Base-by-base conservation (phyloP, 1,140 invertebrate species). In the Antheraea mylitta region DNA sequence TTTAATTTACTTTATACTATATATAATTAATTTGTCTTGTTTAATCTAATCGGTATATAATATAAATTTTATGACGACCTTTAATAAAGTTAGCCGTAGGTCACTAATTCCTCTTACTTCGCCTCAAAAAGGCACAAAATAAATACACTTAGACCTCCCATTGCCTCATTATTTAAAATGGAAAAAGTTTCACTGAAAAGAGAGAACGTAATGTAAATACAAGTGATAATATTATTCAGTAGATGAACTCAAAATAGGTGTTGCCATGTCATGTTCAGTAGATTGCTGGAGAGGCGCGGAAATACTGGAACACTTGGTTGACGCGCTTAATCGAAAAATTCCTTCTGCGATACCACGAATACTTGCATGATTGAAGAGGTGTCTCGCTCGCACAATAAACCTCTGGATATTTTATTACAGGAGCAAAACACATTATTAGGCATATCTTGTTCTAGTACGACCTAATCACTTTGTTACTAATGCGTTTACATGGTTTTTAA, bases 341-440 rank as follows among this genome's bases (percentile, higher is more conserved):
- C 45, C 45, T 53, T n/a, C 11, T 11, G 45, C 45, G 45, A 53
- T 16, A n/a, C 45, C 45, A 53, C 16, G 45, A 53, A 53, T 53
- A 10, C 45, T 53, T 53, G 45, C 45, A 53, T 53, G 45, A 53
- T 53, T 53, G 45, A 53, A 53, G 45, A 53, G 45, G 16, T 53
- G 16, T 53, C 10, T 16, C 45, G 45, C 6, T 53, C 16, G 7
- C 45, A 53, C 45, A 53, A 53, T 53, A 53, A 53, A 53, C 45
- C 16, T 53, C 9, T n/a, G 9, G 45, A 53, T 53, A 53, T 53
- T 53, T 53, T 53, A 53, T 53, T 13, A 13, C 6, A 6, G 45
- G 0, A 16, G 13, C 16, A n/a, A 53, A 13, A 53, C 13, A 53
- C 45, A 13, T 53, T 53, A 53, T 53, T 53, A 53, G 5, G 6